Percentiles rank a stretch among this genome's conserved stretches.
phyloP scores from a whole-genome alignment of 2,888 invertebrate genomes.

The Lapara coniferarum region DNA sequence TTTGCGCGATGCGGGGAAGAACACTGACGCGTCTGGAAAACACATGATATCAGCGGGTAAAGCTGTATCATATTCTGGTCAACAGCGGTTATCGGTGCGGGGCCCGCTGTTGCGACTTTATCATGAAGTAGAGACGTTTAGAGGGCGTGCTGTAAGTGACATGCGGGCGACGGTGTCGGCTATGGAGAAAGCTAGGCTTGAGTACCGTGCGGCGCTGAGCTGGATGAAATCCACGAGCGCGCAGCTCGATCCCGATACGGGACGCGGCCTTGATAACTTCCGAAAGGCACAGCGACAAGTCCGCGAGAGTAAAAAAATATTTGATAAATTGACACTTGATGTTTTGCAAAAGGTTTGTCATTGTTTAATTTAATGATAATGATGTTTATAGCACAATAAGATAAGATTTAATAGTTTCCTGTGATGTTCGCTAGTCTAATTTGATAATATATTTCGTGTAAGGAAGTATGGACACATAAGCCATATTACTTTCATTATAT shows the following conservation, averaged over 20 bases:
- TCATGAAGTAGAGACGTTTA: slow-evolving; percentile 98
- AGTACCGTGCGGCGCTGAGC: slow-evolving; percentile 96
- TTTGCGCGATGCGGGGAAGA: slow-evolving; percentile 95
- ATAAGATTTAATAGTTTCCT: not conserved
- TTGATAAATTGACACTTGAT: slow-evolving; percentile 97
- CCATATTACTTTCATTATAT: no score
- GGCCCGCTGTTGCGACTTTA: slow-evolving; percentile 94
- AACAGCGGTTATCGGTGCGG: slow-evolving; percentile 94
- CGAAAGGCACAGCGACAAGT: slow-evolving; percentile 94
- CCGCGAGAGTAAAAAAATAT: slow-evolving; percentile 90
- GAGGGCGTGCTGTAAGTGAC: slow-evolving; percentile 96
- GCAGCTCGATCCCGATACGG: slow-evolving; percentile 98
- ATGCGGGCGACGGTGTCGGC: slow-evolving; percentile 94
- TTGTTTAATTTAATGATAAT: slow-evolving; percentile 2
- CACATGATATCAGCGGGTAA: slow-evolving; percentile 88
- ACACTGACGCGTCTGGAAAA: slow-evolving; percentile 91
- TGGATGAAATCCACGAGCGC: slow-evolving; percentile 99
- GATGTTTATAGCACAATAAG: not conserved
- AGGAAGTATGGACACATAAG: no score
- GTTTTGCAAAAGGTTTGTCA: slow-evolving; percentile 94
- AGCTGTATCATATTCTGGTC: slow-evolving; percentile 93
- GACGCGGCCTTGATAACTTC: slow-evolving; percentile 97
- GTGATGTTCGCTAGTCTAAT: not conserved
- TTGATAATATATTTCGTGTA: no score
- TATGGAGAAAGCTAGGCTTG: slow-evolving; percentile 97